Evolutionary conservation across 2,113 vertebrate genomes (phyloP), one percentile per base, ranked within the genome.

Genomic region (Scopus umbretta): DNA sequence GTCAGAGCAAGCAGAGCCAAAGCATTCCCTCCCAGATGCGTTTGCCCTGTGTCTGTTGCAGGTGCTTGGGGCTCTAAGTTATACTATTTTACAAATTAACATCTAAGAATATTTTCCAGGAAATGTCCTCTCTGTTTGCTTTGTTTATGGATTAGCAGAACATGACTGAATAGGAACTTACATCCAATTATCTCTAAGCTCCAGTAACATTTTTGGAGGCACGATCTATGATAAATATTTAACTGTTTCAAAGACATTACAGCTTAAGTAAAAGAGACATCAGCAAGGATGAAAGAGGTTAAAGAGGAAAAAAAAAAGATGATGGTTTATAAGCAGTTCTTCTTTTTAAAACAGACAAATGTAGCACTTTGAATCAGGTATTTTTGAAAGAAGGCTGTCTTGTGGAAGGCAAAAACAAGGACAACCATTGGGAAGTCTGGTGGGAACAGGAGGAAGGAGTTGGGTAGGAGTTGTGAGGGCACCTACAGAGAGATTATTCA

Each of bases 401-500:
- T 11, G 19, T 26, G 52, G 72, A 92, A 89, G 58, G 47, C 74
- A 88, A 71, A 95, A 74, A 1, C 40, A 87, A 81, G 78, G 55
- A 78, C 74, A 82, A 81, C 53, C 21, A 68, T 8, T 61, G 70
- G 56, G 71, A 88, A 94, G 61, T 53, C 65, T 92, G 86, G 89
- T 72, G 73, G 53, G 62, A 95, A 23, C 1, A 4, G 88, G 90
- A 63, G 42, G 70, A 67, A 87, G 32, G 38, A 91, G 72, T 52
- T 87, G 83, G 43, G 71, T 70, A 72, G 81, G 90, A 92, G 53
- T 47, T 85, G 62, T 59, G 58, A 91, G 83, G 70, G 80, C 66
- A 95, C 87, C 90, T 65, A 87, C 27, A 76, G 81, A 72, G 95
- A 87, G 50, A 78, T 93, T 80, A 88, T 93, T 92, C 78, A 72